Evolutionary conservation across 2,113 vertebrate genomes (phyloP), one percentile per base, ranked within the genome.

Genomic region (Microcebus tavaratra): DNA sequence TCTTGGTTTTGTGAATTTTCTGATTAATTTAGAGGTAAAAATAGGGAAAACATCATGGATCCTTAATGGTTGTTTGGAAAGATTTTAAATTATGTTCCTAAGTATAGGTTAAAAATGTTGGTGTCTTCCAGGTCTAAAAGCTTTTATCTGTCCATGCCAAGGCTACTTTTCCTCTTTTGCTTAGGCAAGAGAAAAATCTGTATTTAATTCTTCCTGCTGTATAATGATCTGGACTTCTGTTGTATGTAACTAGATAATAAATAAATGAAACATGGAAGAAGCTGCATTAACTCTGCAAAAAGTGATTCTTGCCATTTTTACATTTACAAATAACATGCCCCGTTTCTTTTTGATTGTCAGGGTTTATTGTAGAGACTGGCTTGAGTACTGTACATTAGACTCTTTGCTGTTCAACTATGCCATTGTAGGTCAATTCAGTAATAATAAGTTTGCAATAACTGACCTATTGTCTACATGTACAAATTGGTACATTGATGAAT

Each of bases 121-220:
- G 17, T 92, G 42, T 92, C 94, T 82, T 95, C 76, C 63, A 93
- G 3, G 20, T 79, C 89, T 97, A 96, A 97, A 97, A 96, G 79
- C 82, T 93, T 88, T 94, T 88, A 34, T 91, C 73, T 94, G 21
- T 92, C 45, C 63, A 68, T 91, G 88, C 84, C 92, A 97, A 92
- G 79, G 88, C 34, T 88, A 90, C 59, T 82, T 88, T 92, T 17
- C 88, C 63, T 96, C 73, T 95, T 98, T 91, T 91, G 78, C 92
- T 96, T 95, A 96, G 85, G 92, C 81, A 94, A 59, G 92, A 96
- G 88, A 90, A 97, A 97, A 95, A 95, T 96, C 21, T 88, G 65
- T 75, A 73, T 87, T 93, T 97, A 88, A 90, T 97, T 97, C 61
- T 89, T 73, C 63, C 70, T 96, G 48, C 27, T 90, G 39, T 85